Evolutionary conservation across 1,140 invertebrate species (phyloP).

Genomic region (Platyura marginata): DNA sequence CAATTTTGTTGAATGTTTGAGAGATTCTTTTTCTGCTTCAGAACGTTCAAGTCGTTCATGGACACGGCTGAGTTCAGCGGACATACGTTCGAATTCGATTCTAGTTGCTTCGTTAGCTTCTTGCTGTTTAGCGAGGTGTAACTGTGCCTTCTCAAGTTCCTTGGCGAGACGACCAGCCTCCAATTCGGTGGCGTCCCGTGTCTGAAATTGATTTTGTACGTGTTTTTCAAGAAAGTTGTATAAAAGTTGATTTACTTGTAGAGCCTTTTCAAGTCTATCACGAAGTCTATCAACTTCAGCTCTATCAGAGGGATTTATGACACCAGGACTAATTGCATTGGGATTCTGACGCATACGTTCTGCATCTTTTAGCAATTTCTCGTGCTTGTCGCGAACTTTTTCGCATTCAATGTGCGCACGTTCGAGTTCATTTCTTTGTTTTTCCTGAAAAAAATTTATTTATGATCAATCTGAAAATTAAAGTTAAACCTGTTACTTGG

Average conservation of each 20-base stretch:
- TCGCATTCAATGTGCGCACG: constrained; percentile 67
- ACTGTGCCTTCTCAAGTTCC: constrained; percentile 69
- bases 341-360: constrained; percentile 21
- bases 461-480: neutral
- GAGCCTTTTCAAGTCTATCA: constrained; percentile 71
- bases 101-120: constrained; percentile 58
- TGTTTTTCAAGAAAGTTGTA: constrained; percentile 13
- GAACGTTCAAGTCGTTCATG: constrained; percentile 55
- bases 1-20: constrained; percentile 45
- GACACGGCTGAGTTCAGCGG: constrained; percentile 55
- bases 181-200: constrained; percentile 60
- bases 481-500: constrained; percentile 1
- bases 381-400: constrained; percentile 64
- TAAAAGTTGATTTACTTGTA: constrained; percentile 12
- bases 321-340: constrained; percentile 18
- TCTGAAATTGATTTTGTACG: constrained; percentile 26
- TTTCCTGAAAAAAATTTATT: constrained; percentile 34
- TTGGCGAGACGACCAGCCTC: constrained; percentile 68
- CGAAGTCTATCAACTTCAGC: constrained; percentile 62
- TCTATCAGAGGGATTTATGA: constrained; percentile 26
- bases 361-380: constrained; percentile 44
- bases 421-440: constrained; percentile 57
- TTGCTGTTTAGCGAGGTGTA: constrained; percentile 60
- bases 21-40: constrained; percentile 48
- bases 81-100: constrained; percentile 67